These are phyloP conservation scores for Zalophus californianus DNA, from an alignment of 2,797 vertebrate species.

Conservation along the genomic window DNA sequence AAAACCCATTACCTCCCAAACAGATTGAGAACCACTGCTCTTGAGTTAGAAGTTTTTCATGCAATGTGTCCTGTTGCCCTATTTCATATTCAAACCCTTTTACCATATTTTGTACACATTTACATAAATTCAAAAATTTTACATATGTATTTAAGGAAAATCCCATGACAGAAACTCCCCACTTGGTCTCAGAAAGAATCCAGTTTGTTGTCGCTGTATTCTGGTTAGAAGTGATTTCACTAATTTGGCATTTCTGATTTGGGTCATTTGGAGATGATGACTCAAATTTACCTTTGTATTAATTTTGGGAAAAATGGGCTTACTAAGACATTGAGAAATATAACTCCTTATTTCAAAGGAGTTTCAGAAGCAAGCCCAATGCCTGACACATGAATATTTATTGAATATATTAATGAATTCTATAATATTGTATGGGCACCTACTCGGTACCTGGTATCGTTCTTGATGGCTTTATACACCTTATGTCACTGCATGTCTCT, in stretches of 20 bases:
- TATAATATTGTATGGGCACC: neutral
- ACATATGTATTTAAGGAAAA: neutral
- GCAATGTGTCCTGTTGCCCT: neutral
- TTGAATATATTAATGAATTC: neutral
- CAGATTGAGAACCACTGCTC: neutral
- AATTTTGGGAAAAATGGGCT: constrained; percentile 9
- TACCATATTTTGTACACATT: neutral
- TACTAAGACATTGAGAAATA: neutral
- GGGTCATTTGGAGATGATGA: neutral
- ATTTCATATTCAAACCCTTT: constrained; percentile 18
- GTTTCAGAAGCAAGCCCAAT: constrained; percentile 23
- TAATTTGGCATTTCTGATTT: neutral
- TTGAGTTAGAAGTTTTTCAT: constrained; percentile 44
- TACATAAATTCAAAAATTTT: constrained; percentile 26
- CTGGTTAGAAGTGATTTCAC: neutral
- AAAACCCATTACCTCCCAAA: neutral
- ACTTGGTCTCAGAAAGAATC: neutral
- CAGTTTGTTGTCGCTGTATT: neutral
- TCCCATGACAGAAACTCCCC: neutral
- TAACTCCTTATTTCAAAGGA: neutral
- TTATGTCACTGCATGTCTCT: neutral
- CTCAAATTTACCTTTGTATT: neutral
- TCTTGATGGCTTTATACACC: neutral
- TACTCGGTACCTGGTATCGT: neutral
- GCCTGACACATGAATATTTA: neutral